These are phyloP conservation scores for Urocitellus parryii DNA, from an alignment of 2,113 vertebrate species.

Conservation along the genomic window DNA sequence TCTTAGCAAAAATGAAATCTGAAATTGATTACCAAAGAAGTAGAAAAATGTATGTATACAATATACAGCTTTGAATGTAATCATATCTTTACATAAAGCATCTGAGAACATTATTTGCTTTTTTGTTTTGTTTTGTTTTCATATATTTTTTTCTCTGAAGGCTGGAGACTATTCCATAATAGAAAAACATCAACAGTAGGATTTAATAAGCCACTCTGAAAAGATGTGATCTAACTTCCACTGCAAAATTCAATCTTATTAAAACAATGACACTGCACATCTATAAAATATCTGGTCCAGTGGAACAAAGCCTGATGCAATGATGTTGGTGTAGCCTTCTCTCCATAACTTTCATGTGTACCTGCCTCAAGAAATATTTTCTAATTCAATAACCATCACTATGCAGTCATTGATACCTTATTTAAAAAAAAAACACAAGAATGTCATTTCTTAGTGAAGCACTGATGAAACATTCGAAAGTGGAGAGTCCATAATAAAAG, in stretches of 20 bases:
- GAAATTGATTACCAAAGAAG: neutral
- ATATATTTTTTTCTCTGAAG: neutral
- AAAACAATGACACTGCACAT: neutral
- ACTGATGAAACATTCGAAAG: slow-evolving; percentile 43
- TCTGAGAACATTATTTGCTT: neutral
- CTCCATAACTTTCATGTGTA: neutral
- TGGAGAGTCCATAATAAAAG: slow-evolving; percentile 36
- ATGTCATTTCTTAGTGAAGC: neutral
- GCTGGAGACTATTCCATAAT: neutral
- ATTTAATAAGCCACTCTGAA: slow-evolving; percentile 53
- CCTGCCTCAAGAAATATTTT: neutral
- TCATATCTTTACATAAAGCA: neutral
- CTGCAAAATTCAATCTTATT: slow-evolving; percentile 42
- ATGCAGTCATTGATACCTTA: neutral
- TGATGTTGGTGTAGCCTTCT: neutral
- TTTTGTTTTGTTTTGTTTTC: too few species aligned
- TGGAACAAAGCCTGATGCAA: neutral
- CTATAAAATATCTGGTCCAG: neutral
- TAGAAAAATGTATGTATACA: neutral
- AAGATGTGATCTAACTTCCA: neutral
- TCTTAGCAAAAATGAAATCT: neutral
- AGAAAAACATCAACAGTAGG: neutral
- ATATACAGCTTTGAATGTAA: neutral
- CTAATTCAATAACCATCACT: slow-evolving; percentile 24
- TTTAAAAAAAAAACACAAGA: neutral